Evolutionary conservation across 2,797 vertebrate species (phyloP), one percentile per base, ranked within the genome.

Genomic region (Microhierax caerulescens): DNA sequence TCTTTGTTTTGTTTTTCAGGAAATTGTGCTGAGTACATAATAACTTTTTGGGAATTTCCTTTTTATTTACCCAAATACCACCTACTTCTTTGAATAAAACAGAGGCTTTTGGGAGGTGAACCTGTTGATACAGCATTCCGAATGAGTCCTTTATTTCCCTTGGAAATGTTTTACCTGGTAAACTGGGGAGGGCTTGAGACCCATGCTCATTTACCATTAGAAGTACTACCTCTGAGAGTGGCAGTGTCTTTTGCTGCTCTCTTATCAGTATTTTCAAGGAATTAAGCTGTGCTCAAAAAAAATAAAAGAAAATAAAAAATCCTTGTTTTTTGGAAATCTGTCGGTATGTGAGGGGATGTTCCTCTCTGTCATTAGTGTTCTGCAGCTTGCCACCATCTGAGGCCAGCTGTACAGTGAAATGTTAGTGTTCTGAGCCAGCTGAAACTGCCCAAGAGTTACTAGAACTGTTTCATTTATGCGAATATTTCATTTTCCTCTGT

Each of bases 11-110:
- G 69, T 68, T 89, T 75, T 78, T 57, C 72, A 93, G 94, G 90
- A 83, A 94, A 70, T 60, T 70, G 68, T 93, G 64, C 69, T 68
- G 72, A 63, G 21, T 28, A 4, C 72, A 57, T 54, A 88, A 72
- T 70, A 95, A 90, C 86, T 88, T 92, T 68, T 88, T 39, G 93
- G 94, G 85, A 91, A 90, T 95, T 88, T 51, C 85, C 69, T 30
- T 84, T 14, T 76, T 65, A 65, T 93, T 94, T 92, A 60, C 83
- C 51, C 30, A 28, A 45, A 80, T 77, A 45, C 48, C 83, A 67
- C 67, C 57, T 88, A 3, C 48, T 86, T 84, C 84, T 80, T 68
- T 3, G 5, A 56, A 9, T 36, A 53, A 48, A 80, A 41, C 10
- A 39, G 59, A 47, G 64, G 9, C 19, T 83, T 37, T 11, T 3